Percentiles rank a stretch among this genome's conserved stretches.
phyloP scores from a whole-genome alignment of 1,140 invertebrate genomes.

The Drosophila fuyamai region DNA sequence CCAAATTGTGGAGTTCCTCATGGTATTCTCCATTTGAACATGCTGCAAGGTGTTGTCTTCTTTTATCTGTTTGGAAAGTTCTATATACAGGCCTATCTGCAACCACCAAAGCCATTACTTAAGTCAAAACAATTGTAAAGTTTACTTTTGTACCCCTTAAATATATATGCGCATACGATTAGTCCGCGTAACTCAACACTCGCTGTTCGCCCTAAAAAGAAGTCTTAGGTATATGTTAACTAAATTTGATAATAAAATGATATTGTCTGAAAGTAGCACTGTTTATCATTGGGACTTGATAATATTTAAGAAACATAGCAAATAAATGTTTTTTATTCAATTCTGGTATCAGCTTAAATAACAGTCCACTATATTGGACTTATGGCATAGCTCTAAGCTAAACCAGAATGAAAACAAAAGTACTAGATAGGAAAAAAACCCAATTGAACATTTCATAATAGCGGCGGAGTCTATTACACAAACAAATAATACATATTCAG shows the following conservation, averaged over 20 bases:
- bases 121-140: conserved; percentile 3
- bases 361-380: too few relatives aligned
- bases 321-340: too few relatives aligned
- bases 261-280: not conserved
- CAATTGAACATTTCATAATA: not conserved
- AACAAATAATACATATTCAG: not conserved
- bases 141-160: not conserved
- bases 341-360: too few relatives aligned
- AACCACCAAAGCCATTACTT: conserved; percentile 43
- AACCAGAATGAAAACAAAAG: not conserved
- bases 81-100: conserved; percentile 86
- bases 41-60: conserved; percentile 89
- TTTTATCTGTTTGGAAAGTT: conserved; percentile 93
- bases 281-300: not conserved
- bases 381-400: too few relatives aligned
- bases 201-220: not conserved
- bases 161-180: conserved; percentile 13
- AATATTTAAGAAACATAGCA: too few relatives aligned
- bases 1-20: conserved; percentile 90
- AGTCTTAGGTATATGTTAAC: too few relatives aligned
- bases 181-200: conserved; percentile 4
- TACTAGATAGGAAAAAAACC: not conserved
- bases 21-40: conserved; percentile 86
- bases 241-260: not conserved
- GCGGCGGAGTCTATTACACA: not conserved